Conservation (phyloP, 2,113 vertebrate species). For the Pygoscelis adeliae region DNA sequence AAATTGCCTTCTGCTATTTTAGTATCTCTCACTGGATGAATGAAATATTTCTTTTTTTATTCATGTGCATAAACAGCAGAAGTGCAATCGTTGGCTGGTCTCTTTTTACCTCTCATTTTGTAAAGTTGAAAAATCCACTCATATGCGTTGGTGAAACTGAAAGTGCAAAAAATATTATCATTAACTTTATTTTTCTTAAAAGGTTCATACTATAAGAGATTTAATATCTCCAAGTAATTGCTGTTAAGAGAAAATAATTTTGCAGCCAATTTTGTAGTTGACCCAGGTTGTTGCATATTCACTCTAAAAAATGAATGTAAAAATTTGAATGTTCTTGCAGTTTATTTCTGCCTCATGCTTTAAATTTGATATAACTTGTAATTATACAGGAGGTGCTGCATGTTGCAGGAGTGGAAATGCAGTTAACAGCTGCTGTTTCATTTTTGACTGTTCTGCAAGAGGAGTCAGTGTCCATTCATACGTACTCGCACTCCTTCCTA, state of each 20-base stretch:
- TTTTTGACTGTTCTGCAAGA: slow-evolving; percentile 93
- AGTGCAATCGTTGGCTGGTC: background rate
- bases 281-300: background rate
- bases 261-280: background rate
- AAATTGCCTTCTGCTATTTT: background rate
- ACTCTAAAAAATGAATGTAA: background rate
- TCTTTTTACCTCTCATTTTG: background rate
- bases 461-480: slow-evolving; percentile 89
- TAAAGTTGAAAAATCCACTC: background rate
- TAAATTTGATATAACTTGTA: slow-evolving; percentile 29
- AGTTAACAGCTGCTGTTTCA: slow-evolving; percentile 88
- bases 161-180: background rate
- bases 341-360: background rate
- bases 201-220: background rate
- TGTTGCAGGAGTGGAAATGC: slow-evolving; percentile 88
- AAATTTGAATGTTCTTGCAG: background rate
- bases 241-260: background rate
- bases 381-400: slow-evolving; percentile 86
- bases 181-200: background rate
- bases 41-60: background rate
- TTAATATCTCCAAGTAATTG: background rate
- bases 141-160: background rate
- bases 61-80: background rate
- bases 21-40: background rate
- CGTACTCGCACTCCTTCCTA: slow-evolving; percentile 90